phyloP scores from a whole-genome alignment of 1,140 invertebrate species.

The Littorina saxatilis region DNA sequence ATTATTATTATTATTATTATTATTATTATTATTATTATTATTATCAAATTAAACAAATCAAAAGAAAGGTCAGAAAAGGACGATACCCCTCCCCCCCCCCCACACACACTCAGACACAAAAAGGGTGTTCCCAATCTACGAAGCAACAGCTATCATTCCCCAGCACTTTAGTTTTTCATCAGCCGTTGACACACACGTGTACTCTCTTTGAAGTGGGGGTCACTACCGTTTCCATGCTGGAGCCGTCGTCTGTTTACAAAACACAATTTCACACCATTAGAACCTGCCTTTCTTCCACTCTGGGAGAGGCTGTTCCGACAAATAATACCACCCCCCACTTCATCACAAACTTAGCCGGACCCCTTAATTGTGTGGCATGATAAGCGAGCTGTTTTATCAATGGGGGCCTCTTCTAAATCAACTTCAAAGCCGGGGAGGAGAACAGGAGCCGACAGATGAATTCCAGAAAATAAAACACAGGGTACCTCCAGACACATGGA shows the following conservation, averaged over 20 bases:
- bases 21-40: no score
- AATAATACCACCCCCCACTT: slow-evolving; percentile 5
- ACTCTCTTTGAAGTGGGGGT: background rate
- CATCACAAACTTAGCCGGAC: background rate
- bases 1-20: no score
- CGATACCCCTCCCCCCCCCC: no score
- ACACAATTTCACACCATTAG: slow-evolving; percentile 18
- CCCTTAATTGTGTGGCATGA: background rate
- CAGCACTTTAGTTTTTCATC: slow-evolving; percentile 15
- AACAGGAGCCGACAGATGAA: background rate
- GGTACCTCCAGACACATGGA: background rate
- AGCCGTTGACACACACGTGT: background rate
- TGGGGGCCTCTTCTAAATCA: slow-evolving; percentile 3
- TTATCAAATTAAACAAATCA: no score
- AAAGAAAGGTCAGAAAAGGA: no score
- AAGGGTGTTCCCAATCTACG: no score
- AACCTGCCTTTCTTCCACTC: background rate
- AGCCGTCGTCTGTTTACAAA: background rate
- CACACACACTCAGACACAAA: no score
- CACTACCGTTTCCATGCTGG: background rate
- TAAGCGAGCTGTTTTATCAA: slow-evolving; percentile 5
- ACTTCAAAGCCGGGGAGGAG: background rate
- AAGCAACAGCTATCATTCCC: no score
- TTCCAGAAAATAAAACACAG: background rate
- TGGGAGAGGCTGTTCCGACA: background rate